A percentile compares a stretch with the other conserved stretches of the same genome.
These are phyloP conservation scores for Amblyjoppa fuscipennis DNA, from an alignment of 2,888 invertebrate species.

Conservation along the genomic window DNA sequence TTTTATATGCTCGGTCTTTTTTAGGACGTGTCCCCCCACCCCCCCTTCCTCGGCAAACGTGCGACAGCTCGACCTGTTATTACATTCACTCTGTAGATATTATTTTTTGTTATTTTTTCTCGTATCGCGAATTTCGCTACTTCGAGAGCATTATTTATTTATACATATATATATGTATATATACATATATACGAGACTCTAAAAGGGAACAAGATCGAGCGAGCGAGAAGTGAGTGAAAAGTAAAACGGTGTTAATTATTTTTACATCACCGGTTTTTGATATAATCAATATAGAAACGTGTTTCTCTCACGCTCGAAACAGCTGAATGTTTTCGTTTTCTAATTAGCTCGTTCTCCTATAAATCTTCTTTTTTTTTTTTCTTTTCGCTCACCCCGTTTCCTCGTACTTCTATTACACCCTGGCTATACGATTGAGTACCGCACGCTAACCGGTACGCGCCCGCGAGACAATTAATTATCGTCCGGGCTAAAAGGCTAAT, in stretches of 20 bases:
- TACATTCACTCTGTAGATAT: slow-evolving; percentile 1
- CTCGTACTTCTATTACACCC: slow-evolving; percentile 58
- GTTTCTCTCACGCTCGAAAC: slow-evolving; percentile 9
- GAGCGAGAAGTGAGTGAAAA: slow-evolving; percentile 44
- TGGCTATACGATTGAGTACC: slow-evolving; percentile 68
- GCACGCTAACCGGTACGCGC: slow-evolving; percentile 71
- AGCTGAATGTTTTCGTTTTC: slow-evolving; percentile 19
- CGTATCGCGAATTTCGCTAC: slow-evolving; percentile 27
- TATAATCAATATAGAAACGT: slow-evolving; percentile 27
- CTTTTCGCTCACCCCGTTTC: slow-evolving; percentile 45
- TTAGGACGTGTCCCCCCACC: slow-evolving; percentile 39
- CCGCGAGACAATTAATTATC: slow-evolving; percentile 80
- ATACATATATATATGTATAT: slow-evolving; percentile 14
- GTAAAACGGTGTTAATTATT: slow-evolving; percentile 30
- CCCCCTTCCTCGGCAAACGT: not conserved
- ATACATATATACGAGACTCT: slow-evolving; percentile 36
- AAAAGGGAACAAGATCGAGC: slow-evolving; percentile 46
- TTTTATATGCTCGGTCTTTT: slow-evolving; percentile 57
- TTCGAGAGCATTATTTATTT: slow-evolving; percentile 24
- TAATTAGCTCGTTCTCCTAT: not conserved
- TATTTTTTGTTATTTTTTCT: slow-evolving; percentile 20
- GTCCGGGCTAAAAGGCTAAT: slow-evolving; percentile 80
- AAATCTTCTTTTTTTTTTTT: slow-evolving; percentile 10
- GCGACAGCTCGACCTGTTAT: slow-evolving; percentile 30
- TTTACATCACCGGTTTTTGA: slow-evolving; percentile 35